These are phyloP conservation scores for Syngnathus typhle DNA, from an alignment of 2,113 vertebrate species.

Conservation along the genomic window DNA sequence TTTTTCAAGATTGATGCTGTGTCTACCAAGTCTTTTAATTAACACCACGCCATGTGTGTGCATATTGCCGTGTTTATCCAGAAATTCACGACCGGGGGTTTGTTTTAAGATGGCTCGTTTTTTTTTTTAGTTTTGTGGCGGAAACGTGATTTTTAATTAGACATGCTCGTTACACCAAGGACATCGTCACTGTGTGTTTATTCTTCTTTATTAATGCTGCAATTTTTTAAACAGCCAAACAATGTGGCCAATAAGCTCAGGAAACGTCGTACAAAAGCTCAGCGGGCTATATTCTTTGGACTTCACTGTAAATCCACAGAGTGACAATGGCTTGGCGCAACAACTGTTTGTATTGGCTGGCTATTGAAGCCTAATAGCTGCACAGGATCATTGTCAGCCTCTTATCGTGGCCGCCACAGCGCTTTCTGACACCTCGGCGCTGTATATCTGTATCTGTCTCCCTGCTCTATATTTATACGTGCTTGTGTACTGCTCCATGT, in stretches of 20 bases:
- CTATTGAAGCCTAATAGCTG: conserved; percentile 89
- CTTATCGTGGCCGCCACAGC: conserved; percentile 87
- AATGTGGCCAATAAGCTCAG: conserved; percentile 47
- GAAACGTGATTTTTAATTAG: conserved; percentile 68
- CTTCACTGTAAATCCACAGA: conserved; percentile 82
- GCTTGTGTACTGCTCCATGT: background rate
- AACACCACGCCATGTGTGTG: conserved; percentile 50
- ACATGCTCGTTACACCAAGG: conserved; percentile 55
- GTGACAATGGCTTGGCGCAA: conserved; percentile 79
- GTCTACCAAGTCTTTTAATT: conserved; percentile 73
- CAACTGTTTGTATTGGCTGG: conserved; percentile 85
- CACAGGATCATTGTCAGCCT: conserved; percentile 88
- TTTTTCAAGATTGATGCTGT: conserved; percentile 63
- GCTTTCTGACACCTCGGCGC: conserved; percentile 74
- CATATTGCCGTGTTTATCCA: conserved; percentile 62
- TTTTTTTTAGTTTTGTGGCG: conserved; percentile 5
- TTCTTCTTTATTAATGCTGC: conserved; percentile 55
- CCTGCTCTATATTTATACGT: conserved; percentile 3
- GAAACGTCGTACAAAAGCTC: conserved; percentile 55
- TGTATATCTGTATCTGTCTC: conserved; percentile 3
- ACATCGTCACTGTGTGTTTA: conserved; percentile 34
- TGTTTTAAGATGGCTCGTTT: conserved; percentile 62
- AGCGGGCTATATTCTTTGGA: conserved; percentile 49
- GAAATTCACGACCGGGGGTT: conserved; percentile 63
- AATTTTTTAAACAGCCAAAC: conserved; percentile 29